These are phyloP conservation scores for Tetramorium bicarinatum DNA, from an alignment of 2,888 invertebrate species.

Conservation along the genomic window DNA sequence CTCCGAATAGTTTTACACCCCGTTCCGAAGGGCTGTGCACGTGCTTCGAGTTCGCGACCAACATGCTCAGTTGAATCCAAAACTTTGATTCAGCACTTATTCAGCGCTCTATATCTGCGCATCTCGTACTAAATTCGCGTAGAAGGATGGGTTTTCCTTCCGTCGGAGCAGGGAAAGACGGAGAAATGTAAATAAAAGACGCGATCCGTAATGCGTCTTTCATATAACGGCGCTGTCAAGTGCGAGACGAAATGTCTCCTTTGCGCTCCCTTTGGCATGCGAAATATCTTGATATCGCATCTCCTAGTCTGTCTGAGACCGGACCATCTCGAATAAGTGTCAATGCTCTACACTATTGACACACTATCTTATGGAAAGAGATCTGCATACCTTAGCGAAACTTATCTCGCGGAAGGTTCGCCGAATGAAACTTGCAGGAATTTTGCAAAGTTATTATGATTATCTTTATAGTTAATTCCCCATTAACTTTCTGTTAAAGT, in stretches of 20 bases:
- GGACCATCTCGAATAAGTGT: background rate
- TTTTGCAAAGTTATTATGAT: conserved; percentile 16
- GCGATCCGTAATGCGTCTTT: conserved; percentile 32
- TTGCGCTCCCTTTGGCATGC: conserved; percentile 5
- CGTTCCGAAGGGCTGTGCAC: background rate
- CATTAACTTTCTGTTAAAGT: conserved; percentile 19
- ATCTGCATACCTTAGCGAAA: background rate
- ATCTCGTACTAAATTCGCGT: conserved; percentile 28
- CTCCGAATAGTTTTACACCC: conserved; percentile 33
- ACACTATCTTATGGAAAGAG: background rate
- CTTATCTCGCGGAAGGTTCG: conserved; percentile 9
- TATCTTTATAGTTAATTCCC: conserved; percentile 25
- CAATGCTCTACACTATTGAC: conserved; percentile 27
- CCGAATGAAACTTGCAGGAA: background rate
- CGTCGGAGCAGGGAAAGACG: background rate
- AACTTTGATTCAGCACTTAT: conserved; percentile 48
- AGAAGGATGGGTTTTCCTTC: background rate
- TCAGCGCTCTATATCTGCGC: conserved; percentile 11
- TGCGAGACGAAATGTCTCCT: conserved; percentile 1
- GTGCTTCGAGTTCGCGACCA: conserved; percentile 29
- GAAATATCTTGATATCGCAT: conserved; percentile 38
- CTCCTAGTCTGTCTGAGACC: background rate
- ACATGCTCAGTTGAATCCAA: conserved; percentile 24
- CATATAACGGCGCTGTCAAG: conserved; percentile 15
- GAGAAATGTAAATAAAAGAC: conserved; percentile 40